Conservation (phyloP, 2,888 invertebrate species). For the Monopis laevigella region DNA sequence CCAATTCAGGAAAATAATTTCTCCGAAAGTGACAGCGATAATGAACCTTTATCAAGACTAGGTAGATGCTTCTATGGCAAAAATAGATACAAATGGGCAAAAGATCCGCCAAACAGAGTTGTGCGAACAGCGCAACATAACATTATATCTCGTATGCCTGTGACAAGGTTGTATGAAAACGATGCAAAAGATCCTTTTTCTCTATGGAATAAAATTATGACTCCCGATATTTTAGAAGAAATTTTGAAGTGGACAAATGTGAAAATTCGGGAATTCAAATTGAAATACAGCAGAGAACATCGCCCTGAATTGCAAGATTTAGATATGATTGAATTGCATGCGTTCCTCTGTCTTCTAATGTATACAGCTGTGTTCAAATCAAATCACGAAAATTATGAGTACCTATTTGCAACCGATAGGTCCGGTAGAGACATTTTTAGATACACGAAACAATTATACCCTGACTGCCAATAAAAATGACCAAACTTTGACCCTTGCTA, state of each 20-base stretch:
- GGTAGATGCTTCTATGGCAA: slow-evolving; percentile 17
- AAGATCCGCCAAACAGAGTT: slow-evolving; percentile 11
- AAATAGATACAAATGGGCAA: slow-evolving; percentile 17
- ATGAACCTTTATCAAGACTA: slow-evolving; percentile 15
- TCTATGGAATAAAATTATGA: slow-evolving; percentile 4
- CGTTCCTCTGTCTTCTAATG: slow-evolving; percentile 8
- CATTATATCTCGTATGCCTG: slow-evolving; percentile 15
- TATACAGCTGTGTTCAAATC: slow-evolving; percentile 12
- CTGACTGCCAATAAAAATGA: not conserved
- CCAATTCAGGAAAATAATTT: slow-evolving; percentile 12
- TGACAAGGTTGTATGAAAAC: slow-evolving; percentile 12
- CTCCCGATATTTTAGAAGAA: slow-evolving; percentile 1
- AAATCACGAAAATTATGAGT: slow-evolving; percentile 9
- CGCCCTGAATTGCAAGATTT: slow-evolving; percentile 11
- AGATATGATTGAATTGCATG: slow-evolving; percentile 12
- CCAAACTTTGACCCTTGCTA: slow-evolving; percentile 9
- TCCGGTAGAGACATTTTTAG: slow-evolving; percentile 13
- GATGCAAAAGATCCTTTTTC: slow-evolving; percentile 14
- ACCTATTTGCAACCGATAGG: slow-evolving; percentile 13
- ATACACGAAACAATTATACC: slow-evolving; percentile 11
- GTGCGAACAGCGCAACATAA: slow-evolving; percentile 16
- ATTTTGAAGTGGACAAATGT: slow-evolving; percentile 9
- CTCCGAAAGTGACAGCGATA: slow-evolving; percentile 12
- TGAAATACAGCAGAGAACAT: not conserved
- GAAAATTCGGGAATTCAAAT: slow-evolving; percentile 6